A percentile compares a stretch with the other conserved stretches of the same genome.
Evolutionary conservation across 2,113 vertebrate genomes (phyloP).

Genomic region (Solenodon paradoxus): DNA sequence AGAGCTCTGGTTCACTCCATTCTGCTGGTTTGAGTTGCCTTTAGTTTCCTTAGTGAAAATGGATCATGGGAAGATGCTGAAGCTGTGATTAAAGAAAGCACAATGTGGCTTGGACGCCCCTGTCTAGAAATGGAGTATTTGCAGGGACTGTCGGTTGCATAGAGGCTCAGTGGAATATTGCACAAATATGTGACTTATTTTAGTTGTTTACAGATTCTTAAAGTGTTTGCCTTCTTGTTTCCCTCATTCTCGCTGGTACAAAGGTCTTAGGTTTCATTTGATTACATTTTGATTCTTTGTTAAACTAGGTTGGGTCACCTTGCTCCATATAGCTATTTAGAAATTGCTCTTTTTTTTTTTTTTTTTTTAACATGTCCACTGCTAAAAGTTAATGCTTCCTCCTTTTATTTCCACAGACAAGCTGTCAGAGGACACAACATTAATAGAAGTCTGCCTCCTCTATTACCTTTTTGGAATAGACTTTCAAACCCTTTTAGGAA

Average conservation of each 20-base stretch:
- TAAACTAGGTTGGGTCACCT: constrained; percentile 82
- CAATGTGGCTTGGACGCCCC: neutral
- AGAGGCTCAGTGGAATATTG: constrained; percentile 39
- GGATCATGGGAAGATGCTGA: constrained; percentile 32
- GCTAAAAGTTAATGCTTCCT: constrained; percentile 82
- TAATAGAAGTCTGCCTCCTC: constrained; percentile 77
- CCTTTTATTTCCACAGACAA: constrained; percentile 80
- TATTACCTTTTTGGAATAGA: constrained; percentile 77
- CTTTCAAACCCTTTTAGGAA: constrained; percentile 72
- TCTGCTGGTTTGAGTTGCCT: constrained; percentile 62
- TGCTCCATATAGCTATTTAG: constrained; percentile 76
- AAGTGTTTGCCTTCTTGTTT: constrained; percentile 76
- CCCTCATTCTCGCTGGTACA: constrained; percentile 74
- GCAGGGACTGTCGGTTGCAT: constrained; percentile 12
- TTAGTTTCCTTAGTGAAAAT: constrained; percentile 44
- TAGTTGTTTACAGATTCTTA: constrained; percentile 73
- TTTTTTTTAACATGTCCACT: constrained; percentile 71
- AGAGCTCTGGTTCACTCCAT: constrained; percentile 54
- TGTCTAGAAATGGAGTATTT: constrained; percentile 37
- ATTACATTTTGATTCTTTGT: constrained; percentile 82
- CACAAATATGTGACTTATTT: constrained; percentile 70
- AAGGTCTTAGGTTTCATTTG: constrained; percentile 83
- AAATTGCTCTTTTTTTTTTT: constrained; percentile 59
- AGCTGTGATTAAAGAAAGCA: constrained; percentile 49
- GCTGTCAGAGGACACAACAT: constrained; percentile 80